A percentile compares a stretch with the other conserved stretches of the same genome.
phyloP scores from a whole-genome alignment of 2,888 invertebrate genomes.

The Andrena trimmerana region DNA sequence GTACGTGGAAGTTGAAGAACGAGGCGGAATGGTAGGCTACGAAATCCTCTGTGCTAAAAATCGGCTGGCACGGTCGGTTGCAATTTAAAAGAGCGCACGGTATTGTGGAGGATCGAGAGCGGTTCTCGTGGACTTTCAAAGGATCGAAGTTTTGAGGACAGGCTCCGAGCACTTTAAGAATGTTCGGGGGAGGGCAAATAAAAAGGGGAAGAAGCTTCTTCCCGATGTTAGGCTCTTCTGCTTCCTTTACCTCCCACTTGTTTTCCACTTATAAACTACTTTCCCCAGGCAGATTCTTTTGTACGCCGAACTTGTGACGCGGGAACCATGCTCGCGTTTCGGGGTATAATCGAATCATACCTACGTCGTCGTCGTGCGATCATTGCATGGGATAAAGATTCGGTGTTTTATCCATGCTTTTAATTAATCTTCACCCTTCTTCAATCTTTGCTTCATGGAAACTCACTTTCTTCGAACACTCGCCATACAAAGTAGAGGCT shows the following conservation, averaged over 20 bases:
- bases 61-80: constrained; percentile 51
- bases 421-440: no score
- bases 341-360: not conserved
- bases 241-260: constrained; percentile 55
- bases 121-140: constrained; percentile 53
- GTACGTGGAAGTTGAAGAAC: not conserved
- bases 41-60: constrained; percentile 28
- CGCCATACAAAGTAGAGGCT: no score
- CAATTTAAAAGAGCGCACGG: constrained; percentile 49
- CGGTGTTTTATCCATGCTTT: no score
- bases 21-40: not conserved
- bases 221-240: constrained; percentile 60
- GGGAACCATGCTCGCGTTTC: constrained; percentile 11
- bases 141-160: constrained; percentile 58
- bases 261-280: constrained; percentile 54
- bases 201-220: constrained; percentile 44
- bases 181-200: constrained; percentile 45
- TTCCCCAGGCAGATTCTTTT: constrained; percentile 49
- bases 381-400: no score
- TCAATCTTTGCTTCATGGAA: no score
- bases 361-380: not conserved
- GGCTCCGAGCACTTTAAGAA: constrained; percentile 57
- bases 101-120: constrained; percentile 58
- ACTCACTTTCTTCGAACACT: no score
- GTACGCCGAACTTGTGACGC: constrained; percentile 46